Conservation (phyloP, 2,113 vertebrate species). For the Actenoides hombroni region DNA sequence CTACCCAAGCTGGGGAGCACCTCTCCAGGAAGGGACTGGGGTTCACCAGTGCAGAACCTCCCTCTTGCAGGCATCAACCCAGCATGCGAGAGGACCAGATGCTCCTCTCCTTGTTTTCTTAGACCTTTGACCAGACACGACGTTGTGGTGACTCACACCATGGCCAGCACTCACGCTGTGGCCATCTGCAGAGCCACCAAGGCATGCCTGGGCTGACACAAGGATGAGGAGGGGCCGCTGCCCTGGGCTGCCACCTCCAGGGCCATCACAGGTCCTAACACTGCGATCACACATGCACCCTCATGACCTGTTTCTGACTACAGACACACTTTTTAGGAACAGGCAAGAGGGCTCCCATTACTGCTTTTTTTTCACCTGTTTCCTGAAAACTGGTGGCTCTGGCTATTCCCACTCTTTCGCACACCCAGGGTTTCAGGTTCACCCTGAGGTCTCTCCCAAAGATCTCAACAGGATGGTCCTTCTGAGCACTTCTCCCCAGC, state of each 20-base stretch:
- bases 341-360: background rate
- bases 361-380: background rate
- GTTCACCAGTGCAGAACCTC: background rate
- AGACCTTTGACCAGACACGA: background rate
- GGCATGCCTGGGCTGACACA: accelerated
- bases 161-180: accelerated
- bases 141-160: accelerated
- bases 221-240: background rate
- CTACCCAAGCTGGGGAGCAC: background rate
- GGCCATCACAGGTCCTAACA: background rate
- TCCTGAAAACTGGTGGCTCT: background rate
- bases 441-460: background rate
- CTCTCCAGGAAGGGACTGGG: background rate
- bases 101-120: background rate
- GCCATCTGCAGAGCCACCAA: accelerated
- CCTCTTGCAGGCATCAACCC: background rate
- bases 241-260: background rate
- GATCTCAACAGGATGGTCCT: background rate
- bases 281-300: background rate
- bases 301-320: background rate
- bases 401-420: background rate
- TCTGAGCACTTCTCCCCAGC: background rate
- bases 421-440: background rate
- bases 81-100: background rate
- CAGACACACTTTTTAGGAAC: background rate